Base-by-base conservation (phyloP, 1,140 invertebrate species). In the Drosophila quadrilineata region DNA sequence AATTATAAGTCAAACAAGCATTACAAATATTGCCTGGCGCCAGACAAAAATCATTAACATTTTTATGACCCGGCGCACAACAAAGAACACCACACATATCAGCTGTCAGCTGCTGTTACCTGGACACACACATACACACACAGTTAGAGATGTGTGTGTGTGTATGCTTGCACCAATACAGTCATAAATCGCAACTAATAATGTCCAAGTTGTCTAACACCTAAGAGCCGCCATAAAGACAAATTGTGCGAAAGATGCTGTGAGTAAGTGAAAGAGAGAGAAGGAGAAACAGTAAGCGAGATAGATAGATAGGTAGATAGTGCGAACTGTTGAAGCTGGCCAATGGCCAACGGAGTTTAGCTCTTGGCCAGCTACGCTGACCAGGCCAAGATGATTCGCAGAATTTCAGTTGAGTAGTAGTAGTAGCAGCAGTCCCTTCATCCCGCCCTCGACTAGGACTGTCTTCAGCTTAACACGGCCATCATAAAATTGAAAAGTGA, bases 1-100 rank as follows among this genome's bases (percentile, higher is more conserved):
- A 84, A 84, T 84, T 84, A 85, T 84, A 84, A 84, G 75, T 84
- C 79, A 84, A 84, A 85, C 79, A 84, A 84, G 80, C 79, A 84
- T 84, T 84, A 84, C 79, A 80, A 75, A 73, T 73, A 65, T 70
- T 73, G 74, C 60, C 74, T 84, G 79, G 79, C 79, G 79, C 79
- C 79, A 84, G 76, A 71, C 76, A 71, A 71, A 84, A 76, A 84
- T 85, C 79, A 84, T 84, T 84, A 84, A 84, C 79, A 84, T 85
- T 84, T 84, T 84, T 84, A 84, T 84, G 79, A 85, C 71, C 77
- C 77, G 70, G 49, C 82, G 58, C 31, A 75, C 74, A 85, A 82
- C 79, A 82, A 82, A 82, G 77, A 85, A 62, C 79, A 79, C 79
- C 73, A 63, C 70, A 73, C 65, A 74, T 54, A 74, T 67, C 66